These are phyloP conservation scores for Watsonalla binaria DNA, from an alignment of 2,888 invertebrate genomes.

Conservation along the genomic window DNA sequence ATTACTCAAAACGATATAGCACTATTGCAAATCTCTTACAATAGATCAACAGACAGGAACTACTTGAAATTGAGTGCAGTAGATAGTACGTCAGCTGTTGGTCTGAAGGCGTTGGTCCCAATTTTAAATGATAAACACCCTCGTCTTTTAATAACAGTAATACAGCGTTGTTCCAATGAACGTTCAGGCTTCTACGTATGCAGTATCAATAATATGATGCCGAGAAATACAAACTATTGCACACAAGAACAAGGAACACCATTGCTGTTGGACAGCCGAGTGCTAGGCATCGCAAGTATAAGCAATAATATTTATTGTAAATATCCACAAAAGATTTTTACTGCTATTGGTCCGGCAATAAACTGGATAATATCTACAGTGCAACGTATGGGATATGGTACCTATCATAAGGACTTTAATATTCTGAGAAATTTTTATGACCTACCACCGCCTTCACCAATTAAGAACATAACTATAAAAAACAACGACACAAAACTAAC, in stretches of 20 bases:
- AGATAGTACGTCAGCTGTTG: constrained; percentile 26
- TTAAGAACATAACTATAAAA: background rate
- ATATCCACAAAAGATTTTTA: constrained; percentile 26
- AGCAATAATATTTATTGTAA: constrained; percentile 18
- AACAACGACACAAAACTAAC: background rate
- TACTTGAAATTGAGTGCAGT: constrained; percentile 30
- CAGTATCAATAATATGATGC: constrained; percentile 25
- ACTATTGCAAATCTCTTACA: constrained; percentile 12
- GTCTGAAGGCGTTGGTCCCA: constrained; percentile 34
- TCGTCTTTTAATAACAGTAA: constrained; percentile 23
- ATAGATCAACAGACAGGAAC: constrained; percentile 8
- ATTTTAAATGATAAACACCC: constrained; percentile 18
- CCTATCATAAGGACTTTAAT: background rate
- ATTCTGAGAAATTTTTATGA: background rate
- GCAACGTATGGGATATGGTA: background rate
- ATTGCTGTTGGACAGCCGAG: constrained; percentile 33
- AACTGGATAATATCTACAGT: constrained; percentile 34
- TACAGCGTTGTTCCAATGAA: constrained; percentile 31
- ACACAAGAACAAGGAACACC: constrained; percentile 39
- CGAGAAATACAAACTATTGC: constrained; percentile 15
- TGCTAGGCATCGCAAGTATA: constrained; percentile 34
- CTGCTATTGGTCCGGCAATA: constrained; percentile 29
- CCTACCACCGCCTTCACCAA: background rate
- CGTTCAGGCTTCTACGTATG: constrained; percentile 35
- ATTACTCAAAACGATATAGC: constrained; percentile 21